phyloP scores from a whole-genome alignment of 1,140 invertebrate species.

The Myzus persicae region DNA sequence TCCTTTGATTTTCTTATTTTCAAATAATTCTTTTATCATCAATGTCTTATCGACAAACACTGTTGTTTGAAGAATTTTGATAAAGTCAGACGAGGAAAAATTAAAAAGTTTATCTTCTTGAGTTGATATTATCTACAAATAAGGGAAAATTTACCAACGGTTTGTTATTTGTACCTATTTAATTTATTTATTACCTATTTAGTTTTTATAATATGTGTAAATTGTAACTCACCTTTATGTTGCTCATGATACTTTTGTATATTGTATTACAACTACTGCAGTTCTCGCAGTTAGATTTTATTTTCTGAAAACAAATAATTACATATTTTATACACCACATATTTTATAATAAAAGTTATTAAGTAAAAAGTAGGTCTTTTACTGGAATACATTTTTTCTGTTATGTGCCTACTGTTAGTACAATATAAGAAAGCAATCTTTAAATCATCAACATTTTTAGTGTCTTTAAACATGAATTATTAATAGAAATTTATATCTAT shows the following conservation, averaged over 20 bases:
- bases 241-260: neutral
- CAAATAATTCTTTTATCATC: neutral
- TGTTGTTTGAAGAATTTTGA: neutral
- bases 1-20: neutral
- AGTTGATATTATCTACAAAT: neutral
- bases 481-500: too few species aligned
- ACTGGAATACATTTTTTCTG: neutral
- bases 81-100: neutral
- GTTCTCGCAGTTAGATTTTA: rapidly evolving
- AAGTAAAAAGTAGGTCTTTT: neutral
- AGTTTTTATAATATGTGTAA: neutral
- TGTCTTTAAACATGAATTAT: too few species aligned
- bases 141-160: neutral
- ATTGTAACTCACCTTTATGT: neutral
- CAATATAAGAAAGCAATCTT: too few species aligned
- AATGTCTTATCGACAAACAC: neutral
- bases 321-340: neutral
- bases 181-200: too few species aligned
- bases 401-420: too few species aligned
- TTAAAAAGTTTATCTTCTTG: neutral
- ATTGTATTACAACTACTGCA: neutral
- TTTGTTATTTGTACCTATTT: neutral
- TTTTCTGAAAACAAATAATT: neutral
- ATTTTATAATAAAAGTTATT: neutral
- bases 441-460: too few species aligned